Base-by-base conservation (phyloP, 2,888 invertebrate species). In the Parascotia fuliginaria region DNA sequence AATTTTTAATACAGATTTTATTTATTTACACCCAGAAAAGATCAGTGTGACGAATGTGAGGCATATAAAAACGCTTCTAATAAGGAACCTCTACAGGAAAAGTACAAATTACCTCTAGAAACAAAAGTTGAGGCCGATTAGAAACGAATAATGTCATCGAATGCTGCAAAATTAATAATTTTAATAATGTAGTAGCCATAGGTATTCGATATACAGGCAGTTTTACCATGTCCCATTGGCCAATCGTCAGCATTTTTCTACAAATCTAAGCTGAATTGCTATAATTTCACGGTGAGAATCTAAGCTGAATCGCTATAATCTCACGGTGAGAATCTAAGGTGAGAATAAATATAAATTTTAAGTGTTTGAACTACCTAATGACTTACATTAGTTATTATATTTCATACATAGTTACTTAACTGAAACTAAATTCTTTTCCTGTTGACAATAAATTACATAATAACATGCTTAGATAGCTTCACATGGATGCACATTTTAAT, bases 11-110 rank as follows among this genome's bases (percentile, higher is more conserved):
- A 19, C 2, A 3, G 19, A 62, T 28, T 65, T 65, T 12, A 64
- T 14, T 62, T 68, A 9, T 61, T 50, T 46, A n/a, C 28, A 9
- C 65, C 68, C 2, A 43, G 51, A 5, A 64, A 68, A 59, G 68
- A 66, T 19, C 62, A 56, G 28, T 65, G 68, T 38, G 65, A 65
- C 37, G 55, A 43, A 36, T 66, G 65, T 41, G 60, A 55, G 24
- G 64, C 54, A 0, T 69, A 28, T 19, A 58, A 59, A 49, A 69
- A 64, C 46, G 52, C 59, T 50, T n/a, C 13, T 6, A 62, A 65
- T 29, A 60, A 65, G 19, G 58, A 53, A 60, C 53, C 53, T 42
- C 44, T 55, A 9, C 24, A 9, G 6, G 47, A 42, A 1, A 57
- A 45, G n/a, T 41, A 61, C 19, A 55, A 63, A 2, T 22, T 29